Evolutionary conservation across 2,797 vertebrate species (phyloP).

Genomic region (Borostomias antarcticus): DNA sequence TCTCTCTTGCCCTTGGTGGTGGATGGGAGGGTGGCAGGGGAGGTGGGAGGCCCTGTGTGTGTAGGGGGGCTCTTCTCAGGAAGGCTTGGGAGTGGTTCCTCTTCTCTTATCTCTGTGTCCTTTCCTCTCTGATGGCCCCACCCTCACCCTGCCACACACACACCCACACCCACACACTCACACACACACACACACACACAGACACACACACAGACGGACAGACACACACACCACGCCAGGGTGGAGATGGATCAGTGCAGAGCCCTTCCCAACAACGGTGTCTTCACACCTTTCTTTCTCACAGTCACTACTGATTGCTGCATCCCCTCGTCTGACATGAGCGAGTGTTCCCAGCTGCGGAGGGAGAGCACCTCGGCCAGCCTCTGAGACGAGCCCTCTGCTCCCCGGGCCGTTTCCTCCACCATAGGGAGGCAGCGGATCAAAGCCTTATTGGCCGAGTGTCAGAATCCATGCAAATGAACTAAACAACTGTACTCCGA

Average conservation of each 20-base stretch:
- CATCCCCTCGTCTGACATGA: no score
- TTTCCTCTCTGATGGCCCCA: slow-evolving; percentile 52
- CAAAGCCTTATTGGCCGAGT: neutral
- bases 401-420: neutral
- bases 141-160: slow-evolving; percentile 27
- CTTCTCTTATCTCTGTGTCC: slow-evolving; percentile 64
- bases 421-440: neutral
- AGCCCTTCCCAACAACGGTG: no score
- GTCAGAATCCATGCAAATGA: neutral
- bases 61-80: slow-evolving; percentile 59
- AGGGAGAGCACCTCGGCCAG: no score
- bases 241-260: no score
- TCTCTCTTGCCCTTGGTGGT: neutral
- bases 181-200: slow-evolving; percentile 3
- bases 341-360: no score
- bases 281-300: no score
- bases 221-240: neutral
- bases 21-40: slow-evolving; percentile 7
- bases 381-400: neutral
- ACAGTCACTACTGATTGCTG: no score
- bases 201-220: slow-evolving; percentile 8
- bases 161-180: neutral
- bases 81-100: slow-evolving; percentile 63
- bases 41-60: neutral
- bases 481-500: neutral